A percentile compares a stretch with the other conserved stretches of the same genome.
Evolutionary conservation across 2,797 vertebrate species (phyloP).

Genomic region (Neostethus bicornis): DNA sequence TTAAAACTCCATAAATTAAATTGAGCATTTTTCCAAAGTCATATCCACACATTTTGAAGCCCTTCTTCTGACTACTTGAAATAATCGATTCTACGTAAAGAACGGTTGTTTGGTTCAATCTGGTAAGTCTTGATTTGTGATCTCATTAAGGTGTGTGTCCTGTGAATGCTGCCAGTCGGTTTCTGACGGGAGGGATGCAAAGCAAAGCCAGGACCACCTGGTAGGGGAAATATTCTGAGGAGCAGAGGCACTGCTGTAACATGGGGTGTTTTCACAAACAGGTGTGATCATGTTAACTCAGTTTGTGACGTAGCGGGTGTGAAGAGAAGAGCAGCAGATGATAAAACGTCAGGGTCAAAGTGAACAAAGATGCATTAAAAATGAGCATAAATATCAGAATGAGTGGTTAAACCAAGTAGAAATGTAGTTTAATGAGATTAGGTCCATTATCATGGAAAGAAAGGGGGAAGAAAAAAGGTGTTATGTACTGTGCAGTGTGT

Average conservation of each 20-base stretch:
- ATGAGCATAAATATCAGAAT: slow-evolving; percentile 52
- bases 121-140: slow-evolving; percentile 28
- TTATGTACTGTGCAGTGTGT: slow-evolving; percentile 68
- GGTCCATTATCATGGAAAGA: slow-evolving; percentile 73
- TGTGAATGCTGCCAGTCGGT: slow-evolving; percentile 28
- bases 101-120: slow-evolving; percentile 25
- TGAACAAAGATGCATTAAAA: slow-evolving; percentile 55
- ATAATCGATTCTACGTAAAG: slow-evolving; percentile 23
- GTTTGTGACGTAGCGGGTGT: background rate
- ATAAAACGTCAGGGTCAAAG: slow-evolving; percentile 41
- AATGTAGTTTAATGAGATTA: slow-evolving; percentile 78
- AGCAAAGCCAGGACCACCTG: slow-evolving; percentile 40
- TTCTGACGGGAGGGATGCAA: slow-evolving; percentile 26
- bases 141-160: slow-evolving; percentile 17
- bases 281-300: background rate
- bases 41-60: slow-evolving; percentile 47
- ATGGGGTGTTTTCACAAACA: background rate
- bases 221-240: slow-evolving; percentile 26
- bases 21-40: slow-evolving; percentile 33
- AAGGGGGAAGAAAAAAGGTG: slow-evolving; percentile 55
- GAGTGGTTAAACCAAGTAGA: slow-evolving; percentile 68
- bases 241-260: slow-evolving; percentile 30
- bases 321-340: slow-evolving; percentile 1
- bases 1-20: slow-evolving; percentile 50
- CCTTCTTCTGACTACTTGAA: slow-evolving; percentile 54